Evolutionary conservation across 2,113 vertebrate species (phyloP), one percentile per base, ranked within the genome.

Genomic region (Pachyramphus minor): DNA sequence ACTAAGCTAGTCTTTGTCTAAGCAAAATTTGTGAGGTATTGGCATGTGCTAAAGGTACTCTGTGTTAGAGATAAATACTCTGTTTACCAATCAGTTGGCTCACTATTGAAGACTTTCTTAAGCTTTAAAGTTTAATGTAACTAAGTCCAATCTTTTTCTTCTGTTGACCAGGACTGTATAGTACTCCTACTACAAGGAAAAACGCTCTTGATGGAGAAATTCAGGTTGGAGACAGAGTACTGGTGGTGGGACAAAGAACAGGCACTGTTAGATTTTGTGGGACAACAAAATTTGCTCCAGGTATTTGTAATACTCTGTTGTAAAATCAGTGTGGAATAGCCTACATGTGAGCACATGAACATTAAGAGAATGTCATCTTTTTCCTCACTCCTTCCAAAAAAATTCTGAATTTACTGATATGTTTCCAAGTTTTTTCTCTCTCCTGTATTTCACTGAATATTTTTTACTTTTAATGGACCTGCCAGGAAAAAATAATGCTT

Each of bases 231-330:
- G 99, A 99, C 42, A 97, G 99, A 49, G 99, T 99, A 30, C 94
- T 99, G 91, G 99, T 99, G 87, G 99, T 99, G 9, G 99, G 99
- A 76, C 99, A 99, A 98, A 99, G 99, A 79, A 98, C 98, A 6
- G 99, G 99, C 22, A 98, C 98, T 14, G 98, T 99, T 52, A 98
- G 98, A 45, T 99, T 99, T 96, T 98, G 96, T 52, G 99, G 99
- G 75, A 98, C 97, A 41, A 99, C 99, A 53, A 99, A 96, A 97
- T 99, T 99, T 95, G 99, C 99, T 91, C 99, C 99, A 98, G 99
- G 99, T 99, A 95, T 80, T 75, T 74, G 69, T 33, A 56, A 6
- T 66, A 10, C 4, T 80, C 64, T 23, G 5, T 44, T 49, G 18
- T 67, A 52, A 50, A 39, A 78, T 60, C 11, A n/a, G 1, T 63